Evolutionary conservation across 2,888 invertebrate species (phyloP), one percentile per base, ranked within the genome.

Genomic region (Lasioglossum pauxillum): DNA sequence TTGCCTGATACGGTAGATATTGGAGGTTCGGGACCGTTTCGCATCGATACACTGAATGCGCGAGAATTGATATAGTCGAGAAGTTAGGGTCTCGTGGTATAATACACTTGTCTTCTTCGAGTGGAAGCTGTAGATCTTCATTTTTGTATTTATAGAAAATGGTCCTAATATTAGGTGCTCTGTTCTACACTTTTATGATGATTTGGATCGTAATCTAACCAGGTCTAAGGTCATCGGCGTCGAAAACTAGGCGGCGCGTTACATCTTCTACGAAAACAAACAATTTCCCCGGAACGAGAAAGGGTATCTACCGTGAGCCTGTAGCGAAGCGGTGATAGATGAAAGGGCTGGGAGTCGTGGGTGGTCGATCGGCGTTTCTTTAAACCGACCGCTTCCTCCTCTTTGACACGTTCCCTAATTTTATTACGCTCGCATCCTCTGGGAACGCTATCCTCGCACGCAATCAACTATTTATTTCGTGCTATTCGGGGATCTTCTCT

Each of bases 361-460:
- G 90, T 92, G 90, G 91, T 84, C 89, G 83, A 86, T 77, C 86
- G 85, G 82, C 73, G 80, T 78, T 86, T 88, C 90, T 78, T 82
- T 77, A 60, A 72, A 80, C 78, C 69, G n/a, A 49, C 64, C 73
- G 78, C 79, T 81, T 79, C 76, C 82, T 80, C 44, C 44, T 73
- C 80, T 89, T 81, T 84, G 82, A 88, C 83, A 75, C 60, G 75
- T 46, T 41, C 80, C 82, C 49, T 53, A 79, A 84, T 80, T 84
- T 88, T 88, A 89, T 83, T 73, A 69, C 82, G 77, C 75, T 82
- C 78, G 72, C 81, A 81, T 84, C 78, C 80, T 80, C 80, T 5
- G 60, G 67, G 23, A 16, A 41, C 67, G 19, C 46, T 69, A 5
- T 67, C 64, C 31, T 44, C 35, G 77, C 31, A 2, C 23, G 35